phyloP scores from a whole-genome alignment of 2,888 invertebrate species.

The Conus canariensis region DNA sequence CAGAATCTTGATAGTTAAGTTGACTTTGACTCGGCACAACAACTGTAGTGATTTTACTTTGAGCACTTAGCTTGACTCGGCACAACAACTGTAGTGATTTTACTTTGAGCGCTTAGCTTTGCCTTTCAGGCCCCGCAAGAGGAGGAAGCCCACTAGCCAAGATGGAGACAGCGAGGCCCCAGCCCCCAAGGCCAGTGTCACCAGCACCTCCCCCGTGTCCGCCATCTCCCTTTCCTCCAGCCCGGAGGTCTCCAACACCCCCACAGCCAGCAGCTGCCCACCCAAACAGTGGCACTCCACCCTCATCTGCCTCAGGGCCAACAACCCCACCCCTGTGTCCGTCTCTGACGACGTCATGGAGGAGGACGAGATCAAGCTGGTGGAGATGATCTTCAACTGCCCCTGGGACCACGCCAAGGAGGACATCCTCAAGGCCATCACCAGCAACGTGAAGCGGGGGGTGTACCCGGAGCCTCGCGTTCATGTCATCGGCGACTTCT shows the following conservation, averaged over 20 bases:
- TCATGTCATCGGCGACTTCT: constrained; percentile 57
- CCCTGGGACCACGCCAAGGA: constrained; percentile 68
- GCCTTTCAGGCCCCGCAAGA: background rate
- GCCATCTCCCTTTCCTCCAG: background rate
- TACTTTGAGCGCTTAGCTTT: background rate
- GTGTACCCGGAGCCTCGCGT: constrained; percentile 57
- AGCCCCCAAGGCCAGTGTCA: background rate
- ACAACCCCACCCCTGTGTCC: constrained; percentile 54
- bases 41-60: background rate
- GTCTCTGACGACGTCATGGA: constrained; percentile 48
- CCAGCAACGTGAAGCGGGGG: constrained; percentile 60
- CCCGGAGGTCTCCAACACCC: background rate
- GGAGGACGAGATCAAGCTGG: constrained; percentile 62
- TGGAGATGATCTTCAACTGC: constrained; percentile 74
- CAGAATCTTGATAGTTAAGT: too few relatives aligned
- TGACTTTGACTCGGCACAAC: background rate
- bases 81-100: background rate
- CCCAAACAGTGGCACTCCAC: constrained; percentile 64
- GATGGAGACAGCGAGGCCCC: background rate
- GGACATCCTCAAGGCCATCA: constrained; percentile 68
- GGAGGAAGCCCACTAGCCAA: background rate
- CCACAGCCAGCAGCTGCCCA: background rate
- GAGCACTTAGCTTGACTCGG: background rate
- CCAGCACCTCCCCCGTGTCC: background rate
- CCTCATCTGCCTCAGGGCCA: constrained; percentile 71